Conservation (phyloP, 1,140 invertebrate genomes). For the Pararge aegeria region DNA sequence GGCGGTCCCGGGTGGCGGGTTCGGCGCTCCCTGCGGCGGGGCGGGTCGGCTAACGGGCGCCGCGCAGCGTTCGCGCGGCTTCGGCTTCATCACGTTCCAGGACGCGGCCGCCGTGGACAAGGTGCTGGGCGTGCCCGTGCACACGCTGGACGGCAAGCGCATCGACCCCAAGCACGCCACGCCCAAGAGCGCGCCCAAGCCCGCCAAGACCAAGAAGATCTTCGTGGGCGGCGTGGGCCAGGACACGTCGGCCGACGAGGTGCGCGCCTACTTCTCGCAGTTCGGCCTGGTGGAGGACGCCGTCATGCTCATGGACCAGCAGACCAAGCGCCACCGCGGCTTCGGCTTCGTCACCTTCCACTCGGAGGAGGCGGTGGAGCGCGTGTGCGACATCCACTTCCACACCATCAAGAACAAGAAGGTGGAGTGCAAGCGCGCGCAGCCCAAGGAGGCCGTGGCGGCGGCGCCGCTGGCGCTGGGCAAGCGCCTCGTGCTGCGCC, state of each 20-base stretch:
- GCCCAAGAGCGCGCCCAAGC: constrained; percentile 92
- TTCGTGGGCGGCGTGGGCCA: constrained; percentile 95
- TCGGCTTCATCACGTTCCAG: constrained; percentile 96
- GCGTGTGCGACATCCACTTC: constrained; percentile 95
- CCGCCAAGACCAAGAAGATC: constrained; percentile 94
- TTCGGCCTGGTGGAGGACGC: constrained; percentile 96
- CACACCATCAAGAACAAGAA: constrained; percentile 97
- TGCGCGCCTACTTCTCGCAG: constrained; percentile 94
- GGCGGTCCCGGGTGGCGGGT: too few species aligned
- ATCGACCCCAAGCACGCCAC: constrained; percentile 96
- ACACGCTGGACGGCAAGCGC: constrained; percentile 96
- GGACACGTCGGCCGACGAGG: constrained; percentile 94
- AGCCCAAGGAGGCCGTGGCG: constrained; percentile 94
- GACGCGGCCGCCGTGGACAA: constrained; percentile 94
- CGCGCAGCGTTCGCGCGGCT: constrained; percentile 93
- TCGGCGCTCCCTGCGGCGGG: too few species aligned
- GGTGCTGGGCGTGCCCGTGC: constrained; percentile 89
- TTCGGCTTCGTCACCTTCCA: constrained; percentile 97
- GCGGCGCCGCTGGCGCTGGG: constrained; percentile 67
- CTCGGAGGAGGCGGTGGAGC: constrained; percentile 93
- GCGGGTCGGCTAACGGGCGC: too few species aligned
- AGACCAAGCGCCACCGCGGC: constrained; percentile 93
- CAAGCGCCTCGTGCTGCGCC: constrained; percentile 68
- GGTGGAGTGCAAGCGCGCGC: constrained; percentile 95
- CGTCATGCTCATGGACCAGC: constrained; percentile 97